These are phyloP conservation scores for Lydus trimaculatus DNA, from an alignment of 2,888 invertebrate genomes.

Conservation along the genomic window DNA sequence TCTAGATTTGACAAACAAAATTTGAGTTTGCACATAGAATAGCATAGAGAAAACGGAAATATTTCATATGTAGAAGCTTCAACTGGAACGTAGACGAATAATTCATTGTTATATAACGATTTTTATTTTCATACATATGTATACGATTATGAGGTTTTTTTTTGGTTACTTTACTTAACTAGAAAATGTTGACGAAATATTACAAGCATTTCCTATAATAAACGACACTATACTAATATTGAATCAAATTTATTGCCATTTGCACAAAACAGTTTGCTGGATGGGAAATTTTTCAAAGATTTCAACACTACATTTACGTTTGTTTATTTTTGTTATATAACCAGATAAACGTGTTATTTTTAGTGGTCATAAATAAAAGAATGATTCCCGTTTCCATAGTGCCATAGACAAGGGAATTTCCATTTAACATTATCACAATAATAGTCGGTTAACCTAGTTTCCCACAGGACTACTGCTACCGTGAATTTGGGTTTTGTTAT, in stretches of 20 bases:
- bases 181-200: background rate
- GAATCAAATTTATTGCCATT: conserved; percentile 1
- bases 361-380: conserved; percentile 1
- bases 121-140: conserved; percentile 28
- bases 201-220: background rate
- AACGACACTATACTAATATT: background rate
- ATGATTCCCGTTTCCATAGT: background rate
- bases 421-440: conserved; percentile 8
- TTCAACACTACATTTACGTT: background rate
- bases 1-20: conserved; percentile 51
- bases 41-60: conserved; percentile 50
- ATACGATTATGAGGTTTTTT: background rate
- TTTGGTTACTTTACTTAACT: background rate
- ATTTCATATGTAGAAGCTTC: conserved; percentile 49
- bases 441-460: conserved; percentile 19
- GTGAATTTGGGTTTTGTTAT: conserved; percentile 22
- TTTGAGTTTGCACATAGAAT: conserved; percentile 49
- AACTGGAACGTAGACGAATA: conserved; percentile 44
- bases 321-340: background rate
- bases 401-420: background rate
- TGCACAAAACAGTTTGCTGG: background rate
- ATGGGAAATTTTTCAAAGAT: background rate
- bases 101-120: conserved; percentile 50
- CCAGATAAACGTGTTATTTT: background rate
- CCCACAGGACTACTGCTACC: conserved; percentile 8